Evolutionary conservation across 30 jellyfish, hydroid and myxozoan species (phyloP).

Genomic region (Turritopsis dohrnii): DNA sequence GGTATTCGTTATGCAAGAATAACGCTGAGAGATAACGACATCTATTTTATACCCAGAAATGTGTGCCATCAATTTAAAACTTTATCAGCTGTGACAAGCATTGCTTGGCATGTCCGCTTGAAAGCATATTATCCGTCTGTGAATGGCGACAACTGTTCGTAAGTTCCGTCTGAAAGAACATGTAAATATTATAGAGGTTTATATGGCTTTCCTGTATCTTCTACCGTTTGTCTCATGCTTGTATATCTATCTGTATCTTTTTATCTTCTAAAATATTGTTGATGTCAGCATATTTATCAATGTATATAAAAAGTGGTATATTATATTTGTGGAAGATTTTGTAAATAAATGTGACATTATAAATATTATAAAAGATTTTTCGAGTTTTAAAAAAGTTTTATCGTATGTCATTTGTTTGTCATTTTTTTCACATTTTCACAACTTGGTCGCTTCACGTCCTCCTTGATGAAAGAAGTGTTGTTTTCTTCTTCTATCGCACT

Average conservation of each 20-base stretch:
- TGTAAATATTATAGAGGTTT: neutral
- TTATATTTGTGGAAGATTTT: neutral
- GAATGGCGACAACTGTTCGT: neutral
- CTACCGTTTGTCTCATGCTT: neutral
- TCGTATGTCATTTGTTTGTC: too few relatives aligned
- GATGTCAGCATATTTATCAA: neutral
- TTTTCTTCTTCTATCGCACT: too few relatives aligned
- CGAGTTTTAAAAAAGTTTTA: neutral
- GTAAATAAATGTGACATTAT: neutral
- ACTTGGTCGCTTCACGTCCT: too few relatives aligned
- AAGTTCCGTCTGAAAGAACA: neutral
- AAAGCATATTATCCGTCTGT: constrained; percentile 69
- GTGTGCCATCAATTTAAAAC: constrained; percentile 98
- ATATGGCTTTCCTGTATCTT: neutral
- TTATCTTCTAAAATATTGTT: too few relatives aligned
- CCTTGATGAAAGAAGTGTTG: too few relatives aligned
- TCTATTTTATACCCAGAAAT: constrained; percentile 90
- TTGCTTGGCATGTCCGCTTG: constrained; percentile 97
- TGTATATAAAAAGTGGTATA: neutral
- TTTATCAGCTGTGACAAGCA: constrained; percentile 86
- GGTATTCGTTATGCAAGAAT: constrained; percentile 88
- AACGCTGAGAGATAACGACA: constrained; percentile 80
- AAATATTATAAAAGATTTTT: too few relatives aligned
- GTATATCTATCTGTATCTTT: too few relatives aligned
- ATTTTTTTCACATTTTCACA: too few relatives aligned